These are phyloP conservation scores for Sinotaia quadrata DNA, from an alignment of 2,888 invertebrate genomes.

Conservation along the genomic window DNA sequence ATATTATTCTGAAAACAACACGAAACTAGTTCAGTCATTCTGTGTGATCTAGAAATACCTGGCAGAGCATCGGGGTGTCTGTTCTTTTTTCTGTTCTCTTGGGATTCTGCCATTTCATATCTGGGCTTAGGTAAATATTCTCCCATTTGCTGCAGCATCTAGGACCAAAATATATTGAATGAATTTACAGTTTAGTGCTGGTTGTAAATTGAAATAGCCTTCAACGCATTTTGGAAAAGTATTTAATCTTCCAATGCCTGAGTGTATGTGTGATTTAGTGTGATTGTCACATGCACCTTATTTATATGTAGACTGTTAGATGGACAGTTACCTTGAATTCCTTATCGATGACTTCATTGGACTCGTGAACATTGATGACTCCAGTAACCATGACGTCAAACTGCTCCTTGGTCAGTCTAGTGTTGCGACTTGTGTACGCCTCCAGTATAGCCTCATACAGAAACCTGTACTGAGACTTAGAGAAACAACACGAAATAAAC, in stretches of 20 bases:
- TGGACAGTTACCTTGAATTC: not conserved
- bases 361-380: not conserved
- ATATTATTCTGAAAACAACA: too few relatives aligned
- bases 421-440: not conserved
- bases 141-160: not conserved
- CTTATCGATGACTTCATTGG: not conserved
- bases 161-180: not conserved
- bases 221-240: too few relatives aligned
- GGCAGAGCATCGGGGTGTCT: not conserved
- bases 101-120: not conserved
- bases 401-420: not conserved
- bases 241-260: too few relatives aligned
- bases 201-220: too few relatives aligned
- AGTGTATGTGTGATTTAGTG: too few relatives aligned
- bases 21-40: too few relatives aligned
- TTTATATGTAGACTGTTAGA: too few relatives aligned
- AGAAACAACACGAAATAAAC: too few relatives aligned
- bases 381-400: not conserved
- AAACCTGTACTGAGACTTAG: not conserved
- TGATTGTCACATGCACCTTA: too few relatives aligned
- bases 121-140: not conserved
- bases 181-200: too few relatives aligned
- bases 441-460: not conserved
- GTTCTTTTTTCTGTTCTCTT: not conserved
- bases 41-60: too few relatives aligned